Conservation (phyloP, 2,888 invertebrate species). For the Hemaris fuciformis region DNA sequence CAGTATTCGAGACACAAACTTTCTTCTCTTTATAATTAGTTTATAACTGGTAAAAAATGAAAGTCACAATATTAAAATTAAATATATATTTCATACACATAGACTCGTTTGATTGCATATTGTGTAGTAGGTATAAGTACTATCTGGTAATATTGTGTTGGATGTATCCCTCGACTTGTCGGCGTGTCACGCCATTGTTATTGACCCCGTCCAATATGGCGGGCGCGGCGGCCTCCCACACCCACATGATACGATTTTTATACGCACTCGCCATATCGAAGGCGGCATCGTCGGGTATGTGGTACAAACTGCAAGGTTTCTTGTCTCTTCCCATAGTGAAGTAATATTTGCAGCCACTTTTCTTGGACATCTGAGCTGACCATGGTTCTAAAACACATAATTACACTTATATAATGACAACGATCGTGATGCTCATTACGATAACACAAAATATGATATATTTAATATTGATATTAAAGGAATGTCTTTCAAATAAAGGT, state of each 20-base stretch:
- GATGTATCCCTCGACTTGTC: conserved; percentile 59
- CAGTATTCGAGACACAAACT: too few relatives aligned
- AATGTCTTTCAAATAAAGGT: conserved; percentile 10
- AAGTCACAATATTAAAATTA: background rate
- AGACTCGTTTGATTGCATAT: background rate
- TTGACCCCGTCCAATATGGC: conserved; percentile 56
- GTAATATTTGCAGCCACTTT: conserved; percentile 61
- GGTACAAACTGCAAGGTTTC: conserved; percentile 56
- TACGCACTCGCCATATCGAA: conserved; percentile 59
- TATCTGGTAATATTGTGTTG: conserved; percentile 29
- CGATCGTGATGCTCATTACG: background rate
- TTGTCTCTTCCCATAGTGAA: conserved; percentile 52
- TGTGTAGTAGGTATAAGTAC: too few relatives aligned
- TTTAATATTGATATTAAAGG: too few relatives aligned
- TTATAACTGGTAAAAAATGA: background rate
- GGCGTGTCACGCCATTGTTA: conserved; percentile 45
- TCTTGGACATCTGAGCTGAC: conserved; percentile 68
- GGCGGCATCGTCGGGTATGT: conserved; percentile 54
- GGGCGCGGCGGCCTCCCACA: conserved; percentile 60
- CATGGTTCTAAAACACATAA: conserved; percentile 65
- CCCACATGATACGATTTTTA: conserved; percentile 57
- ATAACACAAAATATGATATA: background rate
- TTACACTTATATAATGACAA: background rate
- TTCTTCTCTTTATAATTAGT: too few relatives aligned
- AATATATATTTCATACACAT: background rate